Conservation (phyloP, 2,113 vertebrate genomes). For the Gallinago undulata region DNA sequence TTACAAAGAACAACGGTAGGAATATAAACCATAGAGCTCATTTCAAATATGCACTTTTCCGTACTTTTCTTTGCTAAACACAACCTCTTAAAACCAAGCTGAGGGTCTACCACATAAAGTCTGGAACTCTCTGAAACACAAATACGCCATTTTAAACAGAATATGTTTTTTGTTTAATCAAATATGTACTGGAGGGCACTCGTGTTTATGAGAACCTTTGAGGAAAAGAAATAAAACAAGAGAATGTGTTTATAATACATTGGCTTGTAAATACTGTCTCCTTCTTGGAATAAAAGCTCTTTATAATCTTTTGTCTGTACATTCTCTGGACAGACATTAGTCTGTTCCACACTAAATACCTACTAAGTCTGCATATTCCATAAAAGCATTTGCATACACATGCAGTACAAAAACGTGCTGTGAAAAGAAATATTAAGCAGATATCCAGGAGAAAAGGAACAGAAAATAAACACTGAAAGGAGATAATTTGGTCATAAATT, state of each 20-base stretch:
- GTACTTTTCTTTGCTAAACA: background rate
- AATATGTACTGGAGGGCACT: background rate
- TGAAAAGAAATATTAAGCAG: background rate
- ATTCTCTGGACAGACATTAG: background rate
- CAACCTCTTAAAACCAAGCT: background rate
- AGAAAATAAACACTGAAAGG: constrained; percentile 12
- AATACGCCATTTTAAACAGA: constrained; percentile 28
- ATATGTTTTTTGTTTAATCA: constrained; percentile 1
- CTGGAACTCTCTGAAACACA: background rate
- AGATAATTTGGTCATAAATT: background rate
- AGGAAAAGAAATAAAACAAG: constrained; percentile 13
- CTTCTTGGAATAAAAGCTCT: constrained; percentile 1
- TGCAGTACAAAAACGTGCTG: background rate
- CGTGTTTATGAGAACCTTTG: background rate
- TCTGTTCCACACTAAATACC: background rate
- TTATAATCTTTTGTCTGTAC: constrained; percentile 7
- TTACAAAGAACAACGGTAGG: background rate
- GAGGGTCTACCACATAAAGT: background rate
- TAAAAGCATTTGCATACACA: background rate
- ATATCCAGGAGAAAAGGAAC: background rate
- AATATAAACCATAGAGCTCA: background rate
- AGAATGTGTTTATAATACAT: constrained; percentile 39
- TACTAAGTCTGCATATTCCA: background rate
- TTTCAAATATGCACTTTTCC: constrained; percentile 8
- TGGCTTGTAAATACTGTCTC: constrained; percentile 4